Conservation (phyloP, 2,888 invertebrate genomes). For the Perizoma flavofasciatum region DNA sequence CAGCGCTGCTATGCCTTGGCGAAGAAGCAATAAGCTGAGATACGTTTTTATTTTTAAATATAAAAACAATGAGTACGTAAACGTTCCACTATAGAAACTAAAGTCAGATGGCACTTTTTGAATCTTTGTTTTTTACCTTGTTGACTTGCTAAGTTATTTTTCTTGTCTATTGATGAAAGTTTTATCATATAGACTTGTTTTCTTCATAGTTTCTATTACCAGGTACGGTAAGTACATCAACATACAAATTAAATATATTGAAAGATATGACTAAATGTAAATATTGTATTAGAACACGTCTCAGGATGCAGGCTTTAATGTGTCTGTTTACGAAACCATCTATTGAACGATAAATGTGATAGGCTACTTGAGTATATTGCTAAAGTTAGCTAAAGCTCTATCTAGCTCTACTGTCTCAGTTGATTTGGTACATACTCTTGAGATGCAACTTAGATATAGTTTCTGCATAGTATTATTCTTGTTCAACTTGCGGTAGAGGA, state of each 20-base stretch:
- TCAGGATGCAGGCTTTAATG: conserved; percentile 1
- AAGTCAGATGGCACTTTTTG: no score
- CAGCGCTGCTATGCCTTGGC: no score
- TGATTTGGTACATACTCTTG: no score
- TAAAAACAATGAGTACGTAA: no score
- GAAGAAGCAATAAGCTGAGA: no score
- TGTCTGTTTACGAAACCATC: background rate
- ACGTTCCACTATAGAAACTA: no score
- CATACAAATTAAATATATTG: conserved; percentile 15
- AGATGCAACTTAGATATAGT: no score
- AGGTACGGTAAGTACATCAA: conserved; percentile 7
- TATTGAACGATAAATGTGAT: conserved; percentile 1
- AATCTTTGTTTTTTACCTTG: background rate
- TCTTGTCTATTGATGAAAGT: conserved; percentile 8
- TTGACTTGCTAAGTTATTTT: background rate
- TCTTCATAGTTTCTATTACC: conserved; percentile 2
- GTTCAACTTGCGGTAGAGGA: no score
- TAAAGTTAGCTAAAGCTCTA: no score
- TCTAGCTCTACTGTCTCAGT: no score
- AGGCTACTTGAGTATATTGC: background rate
- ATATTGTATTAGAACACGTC: conserved; percentile 1
- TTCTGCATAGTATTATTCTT: no score
- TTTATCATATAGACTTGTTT: conserved; percentile 24
- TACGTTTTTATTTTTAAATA: no score
- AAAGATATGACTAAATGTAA: conserved; percentile 8